Conservation (phyloP, 1,140 invertebrate species). For the Adoxophyes honmai region DNA sequence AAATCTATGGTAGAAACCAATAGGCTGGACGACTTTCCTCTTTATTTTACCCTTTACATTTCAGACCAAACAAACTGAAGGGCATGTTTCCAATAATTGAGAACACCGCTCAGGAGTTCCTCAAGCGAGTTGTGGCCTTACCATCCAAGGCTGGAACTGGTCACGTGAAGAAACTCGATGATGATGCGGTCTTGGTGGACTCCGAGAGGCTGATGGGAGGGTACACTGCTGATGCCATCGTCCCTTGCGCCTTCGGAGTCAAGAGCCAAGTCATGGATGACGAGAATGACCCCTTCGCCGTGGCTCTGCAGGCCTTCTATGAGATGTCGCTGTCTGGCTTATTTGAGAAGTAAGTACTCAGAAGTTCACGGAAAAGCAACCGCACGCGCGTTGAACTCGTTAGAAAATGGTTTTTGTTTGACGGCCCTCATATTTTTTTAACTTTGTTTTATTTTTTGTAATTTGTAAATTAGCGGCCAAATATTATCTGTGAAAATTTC, state of each 20-base stretch:
- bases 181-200: conserved; percentile 30
- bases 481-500: no score
- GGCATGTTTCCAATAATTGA: conserved; percentile 64
- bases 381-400: no score
- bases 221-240: conserved; percentile 66
- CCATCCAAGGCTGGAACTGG: neutral
- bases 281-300: conserved; percentile 55
- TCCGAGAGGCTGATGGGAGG: conserved; percentile 55
- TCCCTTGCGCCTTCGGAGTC: conserved; percentile 64
- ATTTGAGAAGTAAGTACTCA: conserved; percentile 64
- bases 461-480: no score
- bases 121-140: conserved; percentile 23
- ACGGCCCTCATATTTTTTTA: no score
- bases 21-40: no score
- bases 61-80: conserved; percentile 63
- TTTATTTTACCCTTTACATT: no score
- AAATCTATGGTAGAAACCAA: no score
- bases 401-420: no score
- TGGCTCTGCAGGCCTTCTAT: conserved; percentile 59
- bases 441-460: no score
- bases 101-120: conserved; percentile 55
- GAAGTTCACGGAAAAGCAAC: no score
- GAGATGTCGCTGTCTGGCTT: conserved; percentile 58
- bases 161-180: neutral
- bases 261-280: conserved; percentile 65